A percentile compares a stretch with the other conserved stretches of the same genome.
Evolutionary conservation across 2,113 vertebrate genomes (phyloP).

Genomic region (Crotalus horridus): DNA sequence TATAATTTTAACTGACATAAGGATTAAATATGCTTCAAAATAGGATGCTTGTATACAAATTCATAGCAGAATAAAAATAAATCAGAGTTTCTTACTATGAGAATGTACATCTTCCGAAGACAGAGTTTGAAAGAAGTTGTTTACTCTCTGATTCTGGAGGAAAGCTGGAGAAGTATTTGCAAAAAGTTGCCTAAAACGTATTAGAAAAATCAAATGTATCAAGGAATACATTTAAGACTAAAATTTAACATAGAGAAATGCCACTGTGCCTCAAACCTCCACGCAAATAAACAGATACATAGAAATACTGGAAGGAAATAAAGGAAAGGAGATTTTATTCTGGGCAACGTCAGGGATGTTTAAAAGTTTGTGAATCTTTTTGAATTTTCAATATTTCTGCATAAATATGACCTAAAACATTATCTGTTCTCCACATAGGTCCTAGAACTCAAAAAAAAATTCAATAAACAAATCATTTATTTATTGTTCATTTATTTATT

Average conservation of each 20-base stretch:
- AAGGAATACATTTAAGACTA: not conserved
- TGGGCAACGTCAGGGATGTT: not conserved
- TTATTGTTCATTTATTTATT: not conserved
- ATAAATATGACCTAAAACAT: not conserved
- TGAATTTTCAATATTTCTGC: not conserved
- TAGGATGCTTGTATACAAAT: not conserved
- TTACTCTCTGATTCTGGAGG: conserved; percentile 83
- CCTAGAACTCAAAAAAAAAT: not conserved
- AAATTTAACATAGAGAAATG: not conserved
- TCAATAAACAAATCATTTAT: not conserved
- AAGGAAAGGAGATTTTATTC: not conserved
- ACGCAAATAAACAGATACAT: not conserved
- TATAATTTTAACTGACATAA: not conserved
- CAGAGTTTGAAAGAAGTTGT: conserved; percentile 84
- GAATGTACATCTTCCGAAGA: conserved; percentile 74
- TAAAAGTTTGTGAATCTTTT: not conserved
- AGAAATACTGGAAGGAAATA: not conserved
- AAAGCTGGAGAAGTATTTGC: conserved; percentile 84
- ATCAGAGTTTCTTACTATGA: conserved; percentile 76
- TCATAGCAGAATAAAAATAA: not conserved
- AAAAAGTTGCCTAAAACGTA: conserved; percentile 81
- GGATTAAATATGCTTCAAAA: not conserved
- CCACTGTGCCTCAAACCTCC: not conserved
- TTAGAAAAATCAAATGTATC: not conserved
- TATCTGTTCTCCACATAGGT: not conserved